Evolutionary conservation across 2,888 invertebrate genomes (phyloP).

Genomic region (Thymelicus lineola): DNA sequence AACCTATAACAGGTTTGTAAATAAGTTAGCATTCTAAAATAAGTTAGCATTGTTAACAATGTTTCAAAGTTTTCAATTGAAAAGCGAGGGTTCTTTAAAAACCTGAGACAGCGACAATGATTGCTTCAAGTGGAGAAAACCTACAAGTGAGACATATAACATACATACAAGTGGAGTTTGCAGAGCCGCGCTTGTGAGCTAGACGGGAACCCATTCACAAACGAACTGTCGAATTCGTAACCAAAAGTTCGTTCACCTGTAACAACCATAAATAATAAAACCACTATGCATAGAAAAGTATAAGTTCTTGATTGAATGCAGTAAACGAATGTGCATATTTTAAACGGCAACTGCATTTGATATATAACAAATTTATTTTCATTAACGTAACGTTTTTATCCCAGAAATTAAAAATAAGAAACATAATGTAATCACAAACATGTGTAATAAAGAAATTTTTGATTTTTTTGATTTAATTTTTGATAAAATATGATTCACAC

Average conservation of each 20-base stretch:
- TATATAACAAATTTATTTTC: background rate
- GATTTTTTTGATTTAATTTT: no score
- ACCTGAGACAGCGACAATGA: slow-evolving; percentile 2
- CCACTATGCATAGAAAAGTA: slow-evolving; percentile 1
- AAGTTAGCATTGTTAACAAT: no score
- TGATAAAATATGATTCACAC: no score
- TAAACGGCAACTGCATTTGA: background rate
- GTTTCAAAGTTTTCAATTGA: background rate
- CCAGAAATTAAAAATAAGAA: no score
- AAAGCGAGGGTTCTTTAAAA: slow-evolving; percentile 4
- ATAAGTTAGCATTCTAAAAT: no score
- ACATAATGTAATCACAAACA: no score
- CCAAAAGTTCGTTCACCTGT: slow-evolving; percentile 15
- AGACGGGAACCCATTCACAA: slow-evolving; percentile 36
- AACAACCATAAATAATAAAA: slow-evolving; percentile 10
- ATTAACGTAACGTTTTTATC: no score
- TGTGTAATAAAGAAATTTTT: no score
- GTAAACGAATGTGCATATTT: background rate
- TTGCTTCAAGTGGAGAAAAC: slow-evolving; percentile 7
- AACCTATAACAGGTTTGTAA: no score
- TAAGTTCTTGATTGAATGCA: background rate
- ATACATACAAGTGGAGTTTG: slow-evolving; percentile 5
- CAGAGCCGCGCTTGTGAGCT: slow-evolving; percentile 33
- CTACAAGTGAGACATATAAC: slow-evolving; percentile 1
- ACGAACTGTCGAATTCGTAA: slow-evolving; percentile 7